These are phyloP conservation scores for Neosilurus hyrtlii DNA, from an alignment of 2,797 vertebrate genomes.

Conservation along the genomic window DNA sequence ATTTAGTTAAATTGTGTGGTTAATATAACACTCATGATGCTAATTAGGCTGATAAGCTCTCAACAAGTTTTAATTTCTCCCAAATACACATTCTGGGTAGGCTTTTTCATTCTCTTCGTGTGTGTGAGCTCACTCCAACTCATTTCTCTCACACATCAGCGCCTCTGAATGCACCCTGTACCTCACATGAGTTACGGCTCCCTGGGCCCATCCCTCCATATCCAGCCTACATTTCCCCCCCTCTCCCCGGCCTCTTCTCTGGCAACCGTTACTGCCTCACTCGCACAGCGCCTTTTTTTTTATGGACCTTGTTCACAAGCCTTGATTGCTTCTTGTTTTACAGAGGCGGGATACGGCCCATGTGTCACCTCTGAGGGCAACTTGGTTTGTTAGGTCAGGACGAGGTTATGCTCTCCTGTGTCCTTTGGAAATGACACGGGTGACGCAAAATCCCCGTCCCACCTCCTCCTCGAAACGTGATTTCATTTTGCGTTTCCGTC, in stretches of 20 bases:
- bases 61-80: background rate
- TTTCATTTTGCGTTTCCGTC: constrained; percentile 56
- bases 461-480: constrained; percentile 30
- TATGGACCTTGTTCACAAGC: constrained; percentile 50
- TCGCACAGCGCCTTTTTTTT: constrained; percentile 32
- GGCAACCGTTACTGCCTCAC: constrained; percentile 60
- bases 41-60: background rate
- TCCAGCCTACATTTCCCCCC: constrained; percentile 57
- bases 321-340: constrained; percentile 54
- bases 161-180: constrained; percentile 54
- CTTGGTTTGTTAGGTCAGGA: constrained; percentile 27
- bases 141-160: constrained; percentile 60
- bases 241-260: constrained; percentile 58
- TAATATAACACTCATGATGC: background rate
- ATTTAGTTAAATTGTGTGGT: no score
- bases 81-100: background rate
- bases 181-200: constrained; percentile 53
- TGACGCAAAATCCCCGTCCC: constrained; percentile 10
- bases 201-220: constrained; percentile 21
- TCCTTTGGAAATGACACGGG: constrained; percentile 44
- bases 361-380: constrained; percentile 39
- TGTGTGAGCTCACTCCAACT: constrained; percentile 35
- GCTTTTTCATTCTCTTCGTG: background rate
- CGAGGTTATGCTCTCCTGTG: constrained; percentile 23
- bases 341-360: constrained; percentile 19